Percentiles rank a stretch among this genome's conserved stretches.
These are phyloP conservation scores for Takifugu bimaculatus DNA, from an alignment of 2,113 vertebrate species.

Conservation along the genomic window DNA sequence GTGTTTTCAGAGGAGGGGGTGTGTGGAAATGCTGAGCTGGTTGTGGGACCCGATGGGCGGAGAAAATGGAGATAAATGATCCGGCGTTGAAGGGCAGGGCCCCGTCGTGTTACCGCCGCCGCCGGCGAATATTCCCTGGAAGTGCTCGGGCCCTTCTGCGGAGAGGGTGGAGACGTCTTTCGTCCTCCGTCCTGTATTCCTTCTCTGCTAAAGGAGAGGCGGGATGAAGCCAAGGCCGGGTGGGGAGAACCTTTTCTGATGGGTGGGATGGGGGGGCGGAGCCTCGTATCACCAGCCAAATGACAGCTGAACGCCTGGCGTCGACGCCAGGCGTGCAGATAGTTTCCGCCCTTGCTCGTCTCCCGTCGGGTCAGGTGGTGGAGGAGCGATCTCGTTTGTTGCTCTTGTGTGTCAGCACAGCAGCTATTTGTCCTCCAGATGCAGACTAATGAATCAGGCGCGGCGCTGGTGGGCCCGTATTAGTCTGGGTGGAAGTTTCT, in stretches of 20 bases:
- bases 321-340: slow-evolving; percentile 26
- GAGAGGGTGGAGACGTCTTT: slow-evolving; percentile 25
- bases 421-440: slow-evolving; percentile 69
- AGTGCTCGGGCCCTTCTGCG: slow-evolving; percentile 7
- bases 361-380: neutral
- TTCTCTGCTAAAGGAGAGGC: slow-evolving; percentile 26
- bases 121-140: slow-evolving; percentile 33
- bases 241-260: no score
- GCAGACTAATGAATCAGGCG: slow-evolving; percentile 68
- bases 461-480: slow-evolving; percentile 64
- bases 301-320: slow-evolving; percentile 20
- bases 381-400: slow-evolving; percentile 32
- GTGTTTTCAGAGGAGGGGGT: slow-evolving; percentile 34
- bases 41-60: slow-evolving; percentile 41
- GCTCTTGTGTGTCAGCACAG: slow-evolving; percentile 50
- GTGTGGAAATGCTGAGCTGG: slow-evolving; percentile 51
- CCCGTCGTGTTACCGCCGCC: slow-evolving; percentile 34
- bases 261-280: neutral
- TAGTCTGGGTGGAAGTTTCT: slow-evolving; percentile 65
- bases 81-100: slow-evolving; percentile 44
- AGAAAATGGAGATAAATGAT: slow-evolving; percentile 63
- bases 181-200: slow-evolving; percentile 34
- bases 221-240: slow-evolving; percentile 11
- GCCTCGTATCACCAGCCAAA: neutral
- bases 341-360: slow-evolving; percentile 34